Conservation (phyloP, 2,797 vertebrate genomes). For the Gymnothorax javanicus region DNA sequence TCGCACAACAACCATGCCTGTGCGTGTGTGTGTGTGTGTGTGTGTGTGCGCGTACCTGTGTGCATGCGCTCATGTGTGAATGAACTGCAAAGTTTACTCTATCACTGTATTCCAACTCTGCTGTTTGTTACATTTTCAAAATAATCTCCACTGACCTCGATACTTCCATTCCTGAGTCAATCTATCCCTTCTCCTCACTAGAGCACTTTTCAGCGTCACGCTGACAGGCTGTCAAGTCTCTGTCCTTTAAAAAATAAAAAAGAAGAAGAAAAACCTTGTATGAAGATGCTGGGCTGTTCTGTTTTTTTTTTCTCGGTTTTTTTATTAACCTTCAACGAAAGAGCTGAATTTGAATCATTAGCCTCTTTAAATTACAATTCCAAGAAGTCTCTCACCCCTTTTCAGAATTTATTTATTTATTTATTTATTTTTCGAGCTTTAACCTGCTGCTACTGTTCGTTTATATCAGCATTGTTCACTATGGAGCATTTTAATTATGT, state of each 20-base stretch:
- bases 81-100: neutral
- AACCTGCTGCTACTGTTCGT: no score
- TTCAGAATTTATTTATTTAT: no score
- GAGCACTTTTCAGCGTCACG: neutral
- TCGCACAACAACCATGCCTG: neutral
- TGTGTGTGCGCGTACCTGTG: neutral
- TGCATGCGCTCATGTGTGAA: neutral
- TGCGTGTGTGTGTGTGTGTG: neutral
- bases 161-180: neutral
- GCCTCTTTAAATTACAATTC: no score
- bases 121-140: neutral
- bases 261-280: neutral
- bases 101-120: neutral
- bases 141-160: neutral
- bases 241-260: neutral
- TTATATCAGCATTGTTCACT: no score
- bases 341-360: no score
- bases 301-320: neutral
- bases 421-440: no score
- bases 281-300: neutral
- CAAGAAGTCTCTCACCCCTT: no score
- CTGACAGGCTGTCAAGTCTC: neutral
- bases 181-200: neutral
- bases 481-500: no score
- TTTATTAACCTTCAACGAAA: neutral